Percentiles rank a stretch among this genome's conserved stretches.
Conservation (phyloP, 2,888 invertebrate genomes). For the Tanypteryx hageni region DNA sequence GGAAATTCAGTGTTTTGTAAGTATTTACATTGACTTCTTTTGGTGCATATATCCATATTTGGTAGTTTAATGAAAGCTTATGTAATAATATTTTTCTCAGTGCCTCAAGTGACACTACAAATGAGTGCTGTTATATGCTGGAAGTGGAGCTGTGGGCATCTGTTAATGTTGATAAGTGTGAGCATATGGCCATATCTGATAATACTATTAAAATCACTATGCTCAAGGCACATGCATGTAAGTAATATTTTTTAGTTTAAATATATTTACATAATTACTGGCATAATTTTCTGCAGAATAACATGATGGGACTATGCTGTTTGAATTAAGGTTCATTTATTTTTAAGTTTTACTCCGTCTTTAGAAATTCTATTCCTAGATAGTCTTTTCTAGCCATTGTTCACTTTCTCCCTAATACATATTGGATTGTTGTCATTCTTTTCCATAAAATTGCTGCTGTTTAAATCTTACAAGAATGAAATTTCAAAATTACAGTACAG, state of each 20-base stretch:
- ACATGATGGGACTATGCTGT: neutral
- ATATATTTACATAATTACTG: neutral
- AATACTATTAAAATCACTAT: constrained; percentile 26
- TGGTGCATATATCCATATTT: neutral
- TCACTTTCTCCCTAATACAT: neutral
- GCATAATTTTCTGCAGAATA: neutral
- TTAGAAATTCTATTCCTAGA: neutral
- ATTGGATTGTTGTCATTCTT: too few relatives aligned
- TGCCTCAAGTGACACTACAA: neutral
- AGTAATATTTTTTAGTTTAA: neutral
- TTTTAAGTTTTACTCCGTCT: neutral
- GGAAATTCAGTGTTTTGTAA: constrained; percentile 4
- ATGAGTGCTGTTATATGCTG: neutral
- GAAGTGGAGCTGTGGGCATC: constrained; percentile 25
- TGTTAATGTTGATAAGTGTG: neutral
- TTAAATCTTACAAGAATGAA: too few relatives aligned
- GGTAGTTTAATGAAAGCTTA: neutral
- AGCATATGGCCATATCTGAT: neutral
- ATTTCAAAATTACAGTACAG: too few relatives aligned
- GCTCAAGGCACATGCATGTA: constrained; percentile 22
- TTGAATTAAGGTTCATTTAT: neutral
- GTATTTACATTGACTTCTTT: neutral
- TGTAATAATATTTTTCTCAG: neutral
- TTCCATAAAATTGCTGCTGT: too few relatives aligned
- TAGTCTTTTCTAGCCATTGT: too few relatives aligned